These are phyloP conservation scores for Lottia gigantea DNA, from an alignment of 2,888 invertebrate genomes.

Conservation along the genomic window DNA sequence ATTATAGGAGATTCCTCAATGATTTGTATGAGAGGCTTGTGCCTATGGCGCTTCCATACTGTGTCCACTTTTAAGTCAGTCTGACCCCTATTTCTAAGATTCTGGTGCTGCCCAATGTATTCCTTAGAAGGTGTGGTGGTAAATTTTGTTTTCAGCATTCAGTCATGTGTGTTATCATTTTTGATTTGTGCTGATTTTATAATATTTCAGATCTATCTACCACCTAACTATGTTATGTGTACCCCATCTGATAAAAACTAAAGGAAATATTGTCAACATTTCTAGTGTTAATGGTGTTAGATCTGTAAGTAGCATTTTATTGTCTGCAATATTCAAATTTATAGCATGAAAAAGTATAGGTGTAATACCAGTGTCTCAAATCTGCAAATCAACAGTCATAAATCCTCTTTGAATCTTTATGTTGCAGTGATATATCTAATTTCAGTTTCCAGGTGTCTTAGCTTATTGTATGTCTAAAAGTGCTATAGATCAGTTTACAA, in stretches of 20 bases:
- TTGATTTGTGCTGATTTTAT: neutral
- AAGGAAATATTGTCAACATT: constrained; percentile 80
- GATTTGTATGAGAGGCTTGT: neutral
- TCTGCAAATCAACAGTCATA: too few species aligned
- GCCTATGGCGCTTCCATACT: too few species aligned
- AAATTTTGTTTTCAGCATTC: too few species aligned
- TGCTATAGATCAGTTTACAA: constrained; percentile 93
- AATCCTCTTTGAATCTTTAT: too few species aligned
- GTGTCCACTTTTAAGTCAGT: too few species aligned
- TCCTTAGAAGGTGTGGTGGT: neutral
- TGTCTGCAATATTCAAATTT: neutral
- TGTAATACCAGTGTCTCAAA: too few species aligned
- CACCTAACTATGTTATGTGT: constrained; percentile 85
- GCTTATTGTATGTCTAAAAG: constrained; percentile 92
- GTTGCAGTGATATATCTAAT: constrained; percentile 15
- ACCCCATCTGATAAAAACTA: constrained; percentile 79
- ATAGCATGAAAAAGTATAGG: too few species aligned
- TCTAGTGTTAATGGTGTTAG: constrained; percentile 94
- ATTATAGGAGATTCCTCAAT: too few species aligned
- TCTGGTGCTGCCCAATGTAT: too few species aligned
- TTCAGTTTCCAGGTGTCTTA: constrained; percentile 83
- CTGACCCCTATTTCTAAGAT: too few species aligned
- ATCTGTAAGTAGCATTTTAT: constrained; percentile 70
- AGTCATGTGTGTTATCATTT: too few species aligned
- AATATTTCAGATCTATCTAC: constrained; percentile 65